These are phyloP conservation scores for Panorpa germanica DNA, from an alignment of 2,888 invertebrate genomes.

Conservation along the genomic window DNA sequence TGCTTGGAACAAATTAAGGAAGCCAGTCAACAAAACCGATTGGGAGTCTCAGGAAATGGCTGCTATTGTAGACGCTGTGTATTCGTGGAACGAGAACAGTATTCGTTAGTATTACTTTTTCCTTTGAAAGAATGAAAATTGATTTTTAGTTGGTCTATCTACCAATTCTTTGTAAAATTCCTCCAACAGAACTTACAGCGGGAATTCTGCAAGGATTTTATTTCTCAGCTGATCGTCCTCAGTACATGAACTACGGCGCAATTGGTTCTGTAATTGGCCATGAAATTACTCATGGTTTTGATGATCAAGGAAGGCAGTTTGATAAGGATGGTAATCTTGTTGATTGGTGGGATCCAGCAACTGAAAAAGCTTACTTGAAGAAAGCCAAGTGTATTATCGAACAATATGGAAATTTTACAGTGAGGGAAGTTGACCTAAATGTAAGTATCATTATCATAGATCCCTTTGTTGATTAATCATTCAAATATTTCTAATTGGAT, in stretches of 20 bases:
- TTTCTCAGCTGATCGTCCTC: conserved; percentile 73
- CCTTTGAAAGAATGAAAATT: conserved; percentile 8
- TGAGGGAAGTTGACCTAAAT: conserved; percentile 52
- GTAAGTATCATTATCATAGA: conserved; percentile 26
- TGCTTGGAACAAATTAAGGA: conserved; percentile 54
- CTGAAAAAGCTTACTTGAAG: conserved; percentile 64
- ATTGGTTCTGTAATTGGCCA: conserved; percentile 86
- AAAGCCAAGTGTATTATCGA: conserved; percentile 82
- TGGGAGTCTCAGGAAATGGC: conserved; percentile 73
- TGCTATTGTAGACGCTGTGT: conserved; percentile 73
- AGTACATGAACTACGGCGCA: conserved; percentile 82
- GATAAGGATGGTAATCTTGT: conserved; percentile 80
- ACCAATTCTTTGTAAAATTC: conserved; percentile 3
- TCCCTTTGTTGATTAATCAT: neutral
- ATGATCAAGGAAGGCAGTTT: conserved; percentile 79
- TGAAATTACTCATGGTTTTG: conserved; percentile 83
- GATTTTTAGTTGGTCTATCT: conserved; percentile 1
- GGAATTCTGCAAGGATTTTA: conserved; percentile 85
- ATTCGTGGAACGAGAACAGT: conserved; percentile 70
- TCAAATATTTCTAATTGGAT: conserved; percentile 8
- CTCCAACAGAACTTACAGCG: conserved; percentile 66
- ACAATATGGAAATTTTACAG: conserved; percentile 83
- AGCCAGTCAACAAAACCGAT: conserved; percentile 68
- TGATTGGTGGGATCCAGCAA: conserved; percentile 82
- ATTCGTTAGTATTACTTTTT: conserved; percentile 52